phyloP scores from a whole-genome alignment of 2,113 vertebrate genomes.

The Gopherus evgoodei region DNA sequence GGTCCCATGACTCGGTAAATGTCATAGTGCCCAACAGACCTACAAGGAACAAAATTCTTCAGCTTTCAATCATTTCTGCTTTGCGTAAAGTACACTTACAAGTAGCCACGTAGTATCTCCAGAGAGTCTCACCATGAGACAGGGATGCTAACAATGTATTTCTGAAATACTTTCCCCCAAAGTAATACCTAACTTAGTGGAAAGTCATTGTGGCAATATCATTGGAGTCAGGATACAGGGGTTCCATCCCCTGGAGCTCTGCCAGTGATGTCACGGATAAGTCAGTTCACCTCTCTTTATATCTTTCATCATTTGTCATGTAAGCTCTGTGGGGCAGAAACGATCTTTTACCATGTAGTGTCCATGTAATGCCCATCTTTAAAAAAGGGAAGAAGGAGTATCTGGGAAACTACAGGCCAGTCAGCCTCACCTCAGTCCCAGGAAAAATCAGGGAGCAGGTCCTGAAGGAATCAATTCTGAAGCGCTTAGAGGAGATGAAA shows the following conservation, averaged over 20 bases:
- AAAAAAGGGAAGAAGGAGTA: too few relatives aligned
- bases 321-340: background rate
- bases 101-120: conserved; percentile 36
- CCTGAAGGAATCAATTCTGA: too few relatives aligned
- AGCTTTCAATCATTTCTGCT: conserved; percentile 65
- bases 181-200: conserved; percentile 43
- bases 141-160: conserved; percentile 50
- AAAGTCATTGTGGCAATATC: conserved; percentile 2
- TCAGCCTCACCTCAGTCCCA: too few relatives aligned
- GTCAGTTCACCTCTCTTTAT: background rate
- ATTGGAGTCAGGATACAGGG: background rate
- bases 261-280: background rate
- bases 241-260: background rate
- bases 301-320: background rate
- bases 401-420: too few relatives aligned
- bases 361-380: too few relatives aligned
- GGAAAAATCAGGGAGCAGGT: too few relatives aligned
- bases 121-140: background rate
- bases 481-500: too few relatives aligned
- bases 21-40: conserved; percentile 46
- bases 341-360: background rate
- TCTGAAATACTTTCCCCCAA: background rate
- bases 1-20: conserved; percentile 5
- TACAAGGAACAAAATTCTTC: conserved; percentile 1
- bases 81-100: conserved; percentile 69